Evolutionary conservation across 2,113 vertebrate genomes (phyloP).

Genomic region (Stictonetta naevosa): DNA sequence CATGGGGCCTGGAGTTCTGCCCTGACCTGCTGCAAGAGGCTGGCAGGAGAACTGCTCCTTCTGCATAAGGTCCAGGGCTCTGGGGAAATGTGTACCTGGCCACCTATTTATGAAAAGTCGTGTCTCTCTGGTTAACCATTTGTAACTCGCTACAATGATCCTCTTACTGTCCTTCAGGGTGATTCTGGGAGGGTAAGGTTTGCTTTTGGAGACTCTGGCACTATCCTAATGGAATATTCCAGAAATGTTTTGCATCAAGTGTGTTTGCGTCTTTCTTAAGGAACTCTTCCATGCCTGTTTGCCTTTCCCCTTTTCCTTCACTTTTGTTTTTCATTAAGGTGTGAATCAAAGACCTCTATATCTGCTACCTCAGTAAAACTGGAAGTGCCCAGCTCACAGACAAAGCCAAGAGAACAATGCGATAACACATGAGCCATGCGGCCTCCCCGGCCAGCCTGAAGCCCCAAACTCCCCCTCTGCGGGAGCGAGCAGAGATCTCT

Average conservation of each 20-base stretch:
- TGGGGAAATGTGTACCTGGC: neutral
- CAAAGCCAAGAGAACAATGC: neutral
- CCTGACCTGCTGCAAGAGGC: neutral
- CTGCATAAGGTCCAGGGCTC: neutral
- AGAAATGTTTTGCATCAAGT: constrained; percentile 2
- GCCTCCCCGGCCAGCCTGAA: neutral
- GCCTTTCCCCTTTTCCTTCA: neutral
- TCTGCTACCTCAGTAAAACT: constrained; percentile 72
- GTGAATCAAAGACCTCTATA: constrained; percentile 28
- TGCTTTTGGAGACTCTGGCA: neutral
- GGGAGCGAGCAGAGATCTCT: neutral
- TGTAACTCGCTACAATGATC: neutral
- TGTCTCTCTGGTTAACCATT: neutral
- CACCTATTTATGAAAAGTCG: neutral
- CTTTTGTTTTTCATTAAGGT: neutral
- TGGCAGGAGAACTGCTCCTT: accelerated
- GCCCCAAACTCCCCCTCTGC: neutral
- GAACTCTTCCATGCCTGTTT: neutral
- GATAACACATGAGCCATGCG: neutral
- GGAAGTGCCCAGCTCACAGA: constrained; percentile 11
- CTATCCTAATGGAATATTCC: neutral
- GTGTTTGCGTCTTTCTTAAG: neutral
- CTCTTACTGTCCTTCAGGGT: neutral
- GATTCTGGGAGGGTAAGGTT: neutral
- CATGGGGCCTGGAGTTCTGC: neutral